phyloP scores from a whole-genome alignment of 1,140 invertebrate genomes.

The Euwallacea similis region DNA sequence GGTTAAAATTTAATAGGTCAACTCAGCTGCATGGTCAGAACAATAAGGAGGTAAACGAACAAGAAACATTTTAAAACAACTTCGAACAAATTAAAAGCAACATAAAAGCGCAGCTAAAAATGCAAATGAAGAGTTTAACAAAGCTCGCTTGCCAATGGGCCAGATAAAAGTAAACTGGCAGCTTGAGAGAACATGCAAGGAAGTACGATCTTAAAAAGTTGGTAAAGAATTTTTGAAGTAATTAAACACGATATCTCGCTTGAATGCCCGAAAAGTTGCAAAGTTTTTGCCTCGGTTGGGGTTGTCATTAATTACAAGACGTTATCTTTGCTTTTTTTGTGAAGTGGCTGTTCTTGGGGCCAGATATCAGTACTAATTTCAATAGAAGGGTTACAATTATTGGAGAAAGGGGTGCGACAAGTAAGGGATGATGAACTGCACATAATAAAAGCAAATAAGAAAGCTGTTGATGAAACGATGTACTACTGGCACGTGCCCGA shows the following conservation, averaged over 20 bases:
- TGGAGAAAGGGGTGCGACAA: too few relatives aligned
- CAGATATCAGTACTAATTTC: too few relatives aligned
- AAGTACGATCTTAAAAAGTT: constrained; percentile 26
- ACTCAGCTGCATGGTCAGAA: too few relatives aligned
- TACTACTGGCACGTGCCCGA: too few relatives aligned
- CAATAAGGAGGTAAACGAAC: too few relatives aligned
- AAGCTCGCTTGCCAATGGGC: constrained; percentile 8
- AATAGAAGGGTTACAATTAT: too few relatives aligned
- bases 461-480: too few relatives aligned
- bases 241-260: constrained; percentile 28
- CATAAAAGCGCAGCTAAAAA: constrained; percentile 10
- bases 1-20: constrained; percentile 17
- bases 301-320: constrained; percentile 21
- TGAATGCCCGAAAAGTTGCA: constrained; percentile 21
- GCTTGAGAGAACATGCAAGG: constrained; percentile 8
- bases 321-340: constrained; percentile 3
- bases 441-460: too few relatives aligned
- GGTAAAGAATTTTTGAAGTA: constrained; percentile 25
- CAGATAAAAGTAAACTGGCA: constrained; percentile 15
- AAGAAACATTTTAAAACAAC: background rate
- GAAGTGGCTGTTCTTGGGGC: too few relatives aligned
- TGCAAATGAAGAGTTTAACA: constrained; percentile 26
- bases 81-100: constrained; percentile 19
- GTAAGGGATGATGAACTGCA: too few relatives aligned
- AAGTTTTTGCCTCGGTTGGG: constrained; percentile 6